Evolutionary conservation across 2,888 invertebrate genomes (phyloP).

Genomic region (Platyscelio sp.): DNA sequence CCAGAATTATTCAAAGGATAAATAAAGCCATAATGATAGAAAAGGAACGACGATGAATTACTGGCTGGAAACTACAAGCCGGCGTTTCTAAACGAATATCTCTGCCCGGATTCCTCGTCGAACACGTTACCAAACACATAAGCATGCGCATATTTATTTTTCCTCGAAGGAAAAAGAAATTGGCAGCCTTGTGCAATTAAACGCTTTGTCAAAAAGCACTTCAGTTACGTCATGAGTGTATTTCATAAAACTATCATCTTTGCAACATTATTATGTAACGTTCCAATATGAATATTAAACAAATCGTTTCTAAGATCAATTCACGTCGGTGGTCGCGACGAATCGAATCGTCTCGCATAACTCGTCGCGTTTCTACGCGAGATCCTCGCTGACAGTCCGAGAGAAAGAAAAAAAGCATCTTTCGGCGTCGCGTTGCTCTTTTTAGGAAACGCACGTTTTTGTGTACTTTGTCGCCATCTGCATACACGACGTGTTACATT

Average conservation of each 20-base stretch:
- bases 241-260: constrained; percentile 38
- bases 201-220: too few species aligned
- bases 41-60: too few species aligned
- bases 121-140: too few species aligned
- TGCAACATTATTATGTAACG: constrained; percentile 44
- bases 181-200: too few species aligned
- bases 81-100: too few species aligned
- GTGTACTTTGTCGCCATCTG: constrained; percentile 80
- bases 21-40: too few species aligned
- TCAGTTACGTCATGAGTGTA: constrained; percentile 38
- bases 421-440: background rate
- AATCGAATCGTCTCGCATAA: too few species aligned
- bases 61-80: too few species aligned
- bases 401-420: background rate
- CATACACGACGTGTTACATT: constrained; percentile 51
- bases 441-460: constrained; percentile 50
- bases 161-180: too few species aligned
- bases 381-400: background rate
- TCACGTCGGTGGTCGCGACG: background rate
- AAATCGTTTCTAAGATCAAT: constrained; percentile 35
- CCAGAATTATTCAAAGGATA: too few species aligned
- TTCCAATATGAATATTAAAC: constrained; percentile 51
- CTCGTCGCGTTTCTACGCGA: background rate
- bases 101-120: too few species aligned
- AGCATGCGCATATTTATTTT: too few species aligned